Percentiles rank a stretch among this genome's conserved stretches.
These are phyloP conservation scores for Frankliniella intonsa DNA, from an alignment of 2,888 invertebrate genomes.

Conservation along the genomic window DNA sequence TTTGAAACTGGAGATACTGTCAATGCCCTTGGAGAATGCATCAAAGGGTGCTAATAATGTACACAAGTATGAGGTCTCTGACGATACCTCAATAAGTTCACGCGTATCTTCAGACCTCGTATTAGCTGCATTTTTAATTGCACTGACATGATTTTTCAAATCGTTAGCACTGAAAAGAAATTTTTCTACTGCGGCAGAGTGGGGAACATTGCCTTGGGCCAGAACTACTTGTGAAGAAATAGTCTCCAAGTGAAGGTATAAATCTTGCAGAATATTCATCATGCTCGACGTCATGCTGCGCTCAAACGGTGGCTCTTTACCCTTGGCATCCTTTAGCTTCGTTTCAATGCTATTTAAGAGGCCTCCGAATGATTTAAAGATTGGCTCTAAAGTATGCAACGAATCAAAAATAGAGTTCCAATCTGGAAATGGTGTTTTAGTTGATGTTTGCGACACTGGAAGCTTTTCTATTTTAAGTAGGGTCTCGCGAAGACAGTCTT, in stretches of 20 bases:
- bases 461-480: neutral
- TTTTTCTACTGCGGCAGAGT: neutral
- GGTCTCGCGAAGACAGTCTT: neutral
- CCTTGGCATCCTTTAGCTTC: neutral
- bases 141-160: neutral
- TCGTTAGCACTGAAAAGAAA: neutral
- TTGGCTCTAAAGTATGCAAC: neutral
- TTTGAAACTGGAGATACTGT: neutral
- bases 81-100: neutral
- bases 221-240: neutral
- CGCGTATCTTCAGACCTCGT: neutral
- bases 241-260: neutral
- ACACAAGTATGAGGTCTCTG: neutral
- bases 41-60: neutral
- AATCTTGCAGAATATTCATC: too few species aligned
- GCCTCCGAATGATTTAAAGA: neutral
- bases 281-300: too few species aligned
- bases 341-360: neutral
- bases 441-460: neutral
- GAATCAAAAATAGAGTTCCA: neutral
- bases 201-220: neutral
- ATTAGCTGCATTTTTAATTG: neutral
- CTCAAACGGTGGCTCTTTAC: too few species aligned
- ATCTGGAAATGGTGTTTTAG: neutral
- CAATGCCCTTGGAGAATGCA: neutral